These are phyloP conservation scores for Arremon brunneinucha DNA, from an alignment of 2,797 vertebrate species.

Conservation along the genomic window DNA sequence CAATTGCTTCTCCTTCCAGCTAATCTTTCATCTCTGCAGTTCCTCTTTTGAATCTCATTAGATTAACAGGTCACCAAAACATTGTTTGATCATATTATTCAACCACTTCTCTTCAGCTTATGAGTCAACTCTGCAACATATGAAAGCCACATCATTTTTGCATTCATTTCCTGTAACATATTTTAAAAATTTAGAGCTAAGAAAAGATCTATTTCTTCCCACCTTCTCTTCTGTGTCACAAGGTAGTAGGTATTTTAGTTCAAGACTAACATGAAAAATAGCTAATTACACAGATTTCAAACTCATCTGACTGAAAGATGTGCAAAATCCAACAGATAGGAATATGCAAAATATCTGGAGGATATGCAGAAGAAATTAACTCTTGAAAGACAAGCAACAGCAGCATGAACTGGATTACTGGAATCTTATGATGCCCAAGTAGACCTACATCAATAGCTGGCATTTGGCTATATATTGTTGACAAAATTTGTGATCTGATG, in stretches of 20 bases:
- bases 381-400: background rate
- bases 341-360: background rate
- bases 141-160: constrained; percentile 7
- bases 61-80: constrained; percentile 48
- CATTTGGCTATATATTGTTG: background rate
- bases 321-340: background rate
- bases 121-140: background rate
- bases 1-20: constrained; percentile 6
- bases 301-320: background rate
- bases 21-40: background rate
- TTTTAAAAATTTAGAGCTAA: constrained; percentile 35
- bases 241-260: background rate
- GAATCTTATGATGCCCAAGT: background rate
- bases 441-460: background rate
- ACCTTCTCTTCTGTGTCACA: background rate
- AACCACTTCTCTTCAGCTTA: constrained; percentile 5
- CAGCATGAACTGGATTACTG: background rate
- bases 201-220: constrained; percentile 17
- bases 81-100: constrained; percentile 48
- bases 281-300: background rate
- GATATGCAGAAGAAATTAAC: background rate
- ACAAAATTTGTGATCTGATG: background rate
- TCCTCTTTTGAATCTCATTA: constrained; percentile 29
- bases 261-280: background rate
- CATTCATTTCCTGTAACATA: background rate